Percentiles rank a stretch among this genome's conserved stretches.
phyloP scores from a whole-genome alignment of 2,113 vertebrate genomes.

The Columba janthina region DNA sequence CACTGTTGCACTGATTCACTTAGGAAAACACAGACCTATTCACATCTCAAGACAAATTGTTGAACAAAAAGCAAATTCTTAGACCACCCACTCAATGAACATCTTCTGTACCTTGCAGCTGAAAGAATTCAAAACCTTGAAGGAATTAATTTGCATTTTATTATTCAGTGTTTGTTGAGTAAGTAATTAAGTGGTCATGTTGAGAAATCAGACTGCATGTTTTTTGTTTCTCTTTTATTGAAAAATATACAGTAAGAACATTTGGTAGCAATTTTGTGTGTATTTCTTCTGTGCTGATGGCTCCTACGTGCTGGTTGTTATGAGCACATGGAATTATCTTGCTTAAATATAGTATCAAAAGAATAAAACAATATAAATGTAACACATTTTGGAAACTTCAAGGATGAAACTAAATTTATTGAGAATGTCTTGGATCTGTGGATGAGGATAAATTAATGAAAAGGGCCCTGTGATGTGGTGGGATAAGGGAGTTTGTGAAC shows the following conservation, averaged over 20 bases:
- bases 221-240: slow-evolving; percentile 40
- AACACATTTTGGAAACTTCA: not conserved
- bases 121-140: slow-evolving; percentile 1
- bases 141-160: slow-evolving; percentile 29
- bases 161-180: slow-evolving; percentile 29
- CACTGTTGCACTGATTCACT: slow-evolving; percentile 3
- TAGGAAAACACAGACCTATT: slow-evolving; percentile 56
- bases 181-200: slow-evolving; percentile 36
- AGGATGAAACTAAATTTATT: not conserved
- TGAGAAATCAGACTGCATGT: not conserved
- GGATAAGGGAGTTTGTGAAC: not conserved
- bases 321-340: not conserved
- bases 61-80: slow-evolving; percentile 46
- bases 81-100: slow-evolving; percentile 58
- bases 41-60: slow-evolving; percentile 4
- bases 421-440: not conserved
- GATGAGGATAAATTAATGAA: not conserved
- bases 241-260: slow-evolving; percentile 32
- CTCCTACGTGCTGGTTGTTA: not conserved
- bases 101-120: not conserved
- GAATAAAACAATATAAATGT: not conserved
- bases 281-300: slow-evolving; percentile 47
- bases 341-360: not conserved
- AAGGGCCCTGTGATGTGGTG: not conserved
- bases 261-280: slow-evolving; percentile 49